A percentile compares a stretch with the other conserved stretches of the same genome.
These are phyloP conservation scores for Muscina levida DNA, from an alignment of 2,888 invertebrate genomes.

Conservation along the genomic window DNA sequence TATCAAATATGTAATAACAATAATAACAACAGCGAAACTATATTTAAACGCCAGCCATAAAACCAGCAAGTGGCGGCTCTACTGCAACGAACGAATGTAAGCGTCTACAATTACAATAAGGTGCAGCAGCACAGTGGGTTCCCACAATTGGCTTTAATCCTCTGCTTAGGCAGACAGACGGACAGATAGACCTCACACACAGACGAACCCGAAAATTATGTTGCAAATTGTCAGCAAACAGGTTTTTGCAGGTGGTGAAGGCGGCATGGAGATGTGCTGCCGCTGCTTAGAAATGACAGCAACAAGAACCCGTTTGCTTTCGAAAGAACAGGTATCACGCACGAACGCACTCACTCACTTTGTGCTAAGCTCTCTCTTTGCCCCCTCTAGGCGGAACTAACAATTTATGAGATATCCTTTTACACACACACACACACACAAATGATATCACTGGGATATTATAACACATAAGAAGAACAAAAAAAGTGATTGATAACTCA, in stretches of 20 bases:
- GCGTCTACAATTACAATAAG: conserved; percentile 40
- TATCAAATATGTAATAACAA: too few relatives aligned
- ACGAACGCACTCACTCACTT: not conserved
- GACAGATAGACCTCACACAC: conserved; percentile 10
- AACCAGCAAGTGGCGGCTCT: conserved; percentile 34
- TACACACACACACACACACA: not conserved
- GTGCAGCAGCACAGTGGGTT: conserved; percentile 57
- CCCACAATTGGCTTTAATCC: conserved; percentile 34
- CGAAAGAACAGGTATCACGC: conserved; percentile 14
- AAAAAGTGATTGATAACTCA: too few relatives aligned
- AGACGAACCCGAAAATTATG: not conserved
- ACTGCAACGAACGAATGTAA: not conserved
- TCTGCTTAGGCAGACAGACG: conserved; percentile 35
- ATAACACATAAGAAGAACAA: too few relatives aligned
- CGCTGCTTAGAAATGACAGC: conserved; percentile 13
- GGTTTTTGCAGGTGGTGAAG: conserved; percentile 17
- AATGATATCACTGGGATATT: conserved; percentile 14
- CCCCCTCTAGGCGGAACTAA: not conserved
- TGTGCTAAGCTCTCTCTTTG: not conserved
- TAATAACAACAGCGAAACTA: conserved; percentile 3
- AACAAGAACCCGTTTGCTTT: conserved; percentile 24
- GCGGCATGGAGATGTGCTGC: not conserved
- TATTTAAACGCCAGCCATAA: conserved; percentile 50
- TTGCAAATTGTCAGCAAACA: conserved; percentile 9
- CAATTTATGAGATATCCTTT: not conserved